Conservation (phyloP, 2,888 invertebrate species). For the Acleris cristana region DNA sequence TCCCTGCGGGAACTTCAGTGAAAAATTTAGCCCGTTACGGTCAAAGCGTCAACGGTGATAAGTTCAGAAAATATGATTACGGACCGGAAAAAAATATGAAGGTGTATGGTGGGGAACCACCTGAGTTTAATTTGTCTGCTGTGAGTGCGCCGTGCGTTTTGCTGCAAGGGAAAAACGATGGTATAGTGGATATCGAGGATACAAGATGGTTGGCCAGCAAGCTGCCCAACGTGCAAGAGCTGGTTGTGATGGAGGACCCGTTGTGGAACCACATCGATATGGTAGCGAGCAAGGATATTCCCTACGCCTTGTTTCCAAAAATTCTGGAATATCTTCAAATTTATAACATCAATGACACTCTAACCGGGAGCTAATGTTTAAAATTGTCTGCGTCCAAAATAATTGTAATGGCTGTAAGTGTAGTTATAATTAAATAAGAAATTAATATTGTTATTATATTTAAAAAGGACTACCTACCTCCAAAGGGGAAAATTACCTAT, state of each 20-base stretch:
- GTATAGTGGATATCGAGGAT: slow-evolving; percentile 13
- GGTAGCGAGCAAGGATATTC: slow-evolving; percentile 3
- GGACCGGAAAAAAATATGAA: slow-evolving; percentile 24
- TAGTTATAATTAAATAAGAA: too few species aligned
- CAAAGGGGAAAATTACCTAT: too few species aligned
- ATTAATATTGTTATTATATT: too few species aligned
- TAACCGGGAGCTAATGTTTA: not conserved
- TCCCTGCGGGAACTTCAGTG: slow-evolving; percentile 24
- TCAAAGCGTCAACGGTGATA: slow-evolving; percentile 15
- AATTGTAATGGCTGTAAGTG: too few species aligned
- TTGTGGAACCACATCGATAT: slow-evolving; percentile 28
- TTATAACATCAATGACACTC: slow-evolving; percentile 8
- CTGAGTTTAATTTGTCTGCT: slow-evolving; percentile 19
- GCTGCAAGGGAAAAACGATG: slow-evolving; percentile 17
- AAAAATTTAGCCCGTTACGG: slow-evolving; percentile 21
- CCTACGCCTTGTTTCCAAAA: slow-evolving; percentile 10
- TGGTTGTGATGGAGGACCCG: slow-evolving; percentile 16
- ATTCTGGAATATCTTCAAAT: slow-evolving; percentile 23
- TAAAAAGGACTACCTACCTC: too few species aligned
- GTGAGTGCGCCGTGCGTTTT: slow-evolving; percentile 13
- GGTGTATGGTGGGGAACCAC: slow-evolving; percentile 25
- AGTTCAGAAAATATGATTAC: slow-evolving; percentile 24
- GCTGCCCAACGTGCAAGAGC: slow-evolving; percentile 24
- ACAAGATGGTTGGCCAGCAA: slow-evolving; percentile 10
- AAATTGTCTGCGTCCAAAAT: too few species aligned